Base-by-base conservation (phyloP, 1,140 invertebrate species). In the Pseudobourletiella spinata region DNA sequence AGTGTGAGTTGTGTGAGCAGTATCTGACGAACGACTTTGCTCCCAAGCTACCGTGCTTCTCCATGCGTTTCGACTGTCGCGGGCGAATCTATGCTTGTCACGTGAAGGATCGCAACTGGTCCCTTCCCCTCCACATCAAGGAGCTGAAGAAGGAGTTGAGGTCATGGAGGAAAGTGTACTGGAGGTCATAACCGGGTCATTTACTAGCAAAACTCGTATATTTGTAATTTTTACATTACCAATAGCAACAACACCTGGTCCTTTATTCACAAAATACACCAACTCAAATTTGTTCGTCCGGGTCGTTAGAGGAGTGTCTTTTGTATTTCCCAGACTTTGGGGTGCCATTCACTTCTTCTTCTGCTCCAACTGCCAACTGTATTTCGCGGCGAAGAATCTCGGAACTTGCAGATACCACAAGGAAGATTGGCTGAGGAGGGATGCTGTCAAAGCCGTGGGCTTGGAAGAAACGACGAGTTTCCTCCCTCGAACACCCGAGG, bases 151-250 rank as follows among this genome's bases (percentile, higher is more conserved):
- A 81, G 8, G 84, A 89, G 67, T 76, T 92, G 32, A 86, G 87
- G 64, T 85, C 84, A 0, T 95, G 92, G 92, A 77, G 89, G 0
- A 86, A 86, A 72, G 89, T 94, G 1, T 95, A 95, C 76, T 96
- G 92, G 92, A 81, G 86, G 66, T 68, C 15, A 35, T 11, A 20
- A 22, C 15, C 15, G 22, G 14, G 11, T 50, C n/a, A n/a, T n/a
- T n/a, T n/a, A n/a, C n/a, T n/a, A n/a, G n/a, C n/a, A n/a, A n/a
- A n/a, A n/a, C n/a, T n/a, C n/a, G n/a, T n/a, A n/a, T n/a, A n/a
- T n/a, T n/a, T n/a, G n/a, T n/a, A n/a, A n/a, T n/a, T n/a, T n/a
- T n/a, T n/a, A n/a, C n/a, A n/a, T n/a, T n/a, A n/a, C n/a, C n/a
- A n/a, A n/a, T n/a, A n/a, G n/a, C n/a, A n/a, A n/a, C n/a, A n/a